These are phyloP conservation scores for Anoura caudifer DNA, from an alignment of 2,113 vertebrate species.

Conservation along the genomic window DNA sequence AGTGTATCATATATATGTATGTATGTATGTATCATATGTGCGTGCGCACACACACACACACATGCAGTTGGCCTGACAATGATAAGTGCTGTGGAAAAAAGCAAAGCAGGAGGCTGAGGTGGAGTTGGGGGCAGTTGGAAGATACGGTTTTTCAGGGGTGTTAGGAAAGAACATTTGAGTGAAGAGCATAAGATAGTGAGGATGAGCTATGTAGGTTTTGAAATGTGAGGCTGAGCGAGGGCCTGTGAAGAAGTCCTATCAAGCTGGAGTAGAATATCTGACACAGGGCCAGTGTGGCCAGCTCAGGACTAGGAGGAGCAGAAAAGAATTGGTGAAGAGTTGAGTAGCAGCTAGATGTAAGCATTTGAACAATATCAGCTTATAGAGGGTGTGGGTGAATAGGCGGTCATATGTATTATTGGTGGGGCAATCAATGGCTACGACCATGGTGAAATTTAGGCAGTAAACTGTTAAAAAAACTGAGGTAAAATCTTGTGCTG, in stretches of 20 bases:
- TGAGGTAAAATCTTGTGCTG: neutral
- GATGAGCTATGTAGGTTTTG: neutral
- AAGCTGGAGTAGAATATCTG: neutral
- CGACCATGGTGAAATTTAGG: neutral
- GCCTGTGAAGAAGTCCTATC: rapidly evolving
- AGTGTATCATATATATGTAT: neutral
- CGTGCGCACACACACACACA: too few species aligned
- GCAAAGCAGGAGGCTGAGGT: neutral
- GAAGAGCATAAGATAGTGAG: neutral
- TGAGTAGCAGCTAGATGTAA: neutral
- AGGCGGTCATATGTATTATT: neutral
- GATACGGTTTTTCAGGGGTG: neutral
- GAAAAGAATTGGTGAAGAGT: neutral
- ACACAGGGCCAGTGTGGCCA: neutral
- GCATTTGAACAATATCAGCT: neutral
- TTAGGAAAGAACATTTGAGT: neutral
- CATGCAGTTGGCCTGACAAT: neutral
- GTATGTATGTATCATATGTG: too few species aligned
- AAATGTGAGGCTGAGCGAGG: neutral
- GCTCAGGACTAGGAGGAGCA: neutral
- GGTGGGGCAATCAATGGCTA: neutral
- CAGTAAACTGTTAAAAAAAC: neutral
- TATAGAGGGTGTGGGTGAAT: neutral
- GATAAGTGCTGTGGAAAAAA: neutral
- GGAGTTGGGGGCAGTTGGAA: neutral